These are phyloP conservation scores for Sipha maydis DNA, from an alignment of 2,888 invertebrate species.

Conservation along the genomic window DNA sequence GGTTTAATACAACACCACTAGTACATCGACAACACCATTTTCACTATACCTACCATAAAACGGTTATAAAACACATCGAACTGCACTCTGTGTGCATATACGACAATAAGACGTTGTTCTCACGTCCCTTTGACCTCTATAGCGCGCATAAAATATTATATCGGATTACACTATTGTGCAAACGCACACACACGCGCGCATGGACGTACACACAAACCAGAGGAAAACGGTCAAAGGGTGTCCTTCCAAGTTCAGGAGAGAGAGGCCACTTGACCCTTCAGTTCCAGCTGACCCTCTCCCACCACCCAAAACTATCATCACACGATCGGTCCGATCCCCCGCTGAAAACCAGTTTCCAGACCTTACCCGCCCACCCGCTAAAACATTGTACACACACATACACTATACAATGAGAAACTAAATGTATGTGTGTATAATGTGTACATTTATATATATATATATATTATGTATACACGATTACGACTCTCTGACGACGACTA, in stretches of 20 bases:
- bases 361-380: conserved; percentile 15
- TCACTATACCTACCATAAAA: background rate
- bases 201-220: too few species aligned
- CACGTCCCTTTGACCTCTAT: conserved; percentile 36
- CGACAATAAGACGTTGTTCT: background rate
- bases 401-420: background rate
- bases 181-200: background rate
- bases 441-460: background rate
- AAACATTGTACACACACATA: background rate
- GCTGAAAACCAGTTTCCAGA: conserved; percentile 43
- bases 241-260: background rate
- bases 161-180: conserved; percentile 59
- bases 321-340: background rate
- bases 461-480: background rate
- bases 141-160: conserved; percentile 17
- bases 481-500: conserved; percentile 5
- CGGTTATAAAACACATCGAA: background rate
- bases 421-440: background rate
- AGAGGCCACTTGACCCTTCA: conserved; percentile 54
- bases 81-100: background rate
- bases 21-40: background rate
- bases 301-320: background rate
- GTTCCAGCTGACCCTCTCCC: background rate
- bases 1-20: background rate
- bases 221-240: conserved; percentile 56